Evolutionary conservation across 1,140 invertebrate species (phyloP).

Genomic region (Rhopalosiphum maidis): DNA sequence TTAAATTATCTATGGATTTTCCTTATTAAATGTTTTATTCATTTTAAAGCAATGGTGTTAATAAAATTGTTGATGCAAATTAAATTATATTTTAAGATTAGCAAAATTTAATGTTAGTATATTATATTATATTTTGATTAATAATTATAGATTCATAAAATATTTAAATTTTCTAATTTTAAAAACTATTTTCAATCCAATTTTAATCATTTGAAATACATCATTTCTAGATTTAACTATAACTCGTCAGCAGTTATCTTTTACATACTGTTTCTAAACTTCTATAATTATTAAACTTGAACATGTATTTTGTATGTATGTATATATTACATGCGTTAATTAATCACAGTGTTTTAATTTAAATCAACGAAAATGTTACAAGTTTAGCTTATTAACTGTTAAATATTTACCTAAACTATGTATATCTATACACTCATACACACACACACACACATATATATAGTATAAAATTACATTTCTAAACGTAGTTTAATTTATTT

Average conservation of each 20-base stretch:
- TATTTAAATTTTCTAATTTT: background rate
- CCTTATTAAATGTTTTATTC: too few relatives aligned
- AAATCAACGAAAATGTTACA: background rate
- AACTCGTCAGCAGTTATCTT: background rate
- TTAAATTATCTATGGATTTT: too few relatives aligned
- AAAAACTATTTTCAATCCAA: too few relatives aligned
- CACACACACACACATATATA: too few relatives aligned
- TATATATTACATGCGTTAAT: background rate
- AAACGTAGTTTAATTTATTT: background rate
- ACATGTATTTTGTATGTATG: background rate
- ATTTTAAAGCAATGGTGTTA: too few relatives aligned
- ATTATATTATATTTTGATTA: background rate
- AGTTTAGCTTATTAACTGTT: background rate
- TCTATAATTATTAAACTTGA: background rate
- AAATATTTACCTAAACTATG: background rate
- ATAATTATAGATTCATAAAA: background rate
- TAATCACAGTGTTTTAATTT: background rate
- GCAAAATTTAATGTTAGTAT: background rate
- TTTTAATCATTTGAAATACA: too few relatives aligned
- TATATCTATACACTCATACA: background rate
- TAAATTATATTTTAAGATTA: background rate
- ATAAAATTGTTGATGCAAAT: background rate
- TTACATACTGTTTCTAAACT: background rate
- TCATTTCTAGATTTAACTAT: background rate
- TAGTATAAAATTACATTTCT: background rate